Conservation (phyloP, 2,797 vertebrate genomes). For the Sebastolobus altivelis region DNA sequence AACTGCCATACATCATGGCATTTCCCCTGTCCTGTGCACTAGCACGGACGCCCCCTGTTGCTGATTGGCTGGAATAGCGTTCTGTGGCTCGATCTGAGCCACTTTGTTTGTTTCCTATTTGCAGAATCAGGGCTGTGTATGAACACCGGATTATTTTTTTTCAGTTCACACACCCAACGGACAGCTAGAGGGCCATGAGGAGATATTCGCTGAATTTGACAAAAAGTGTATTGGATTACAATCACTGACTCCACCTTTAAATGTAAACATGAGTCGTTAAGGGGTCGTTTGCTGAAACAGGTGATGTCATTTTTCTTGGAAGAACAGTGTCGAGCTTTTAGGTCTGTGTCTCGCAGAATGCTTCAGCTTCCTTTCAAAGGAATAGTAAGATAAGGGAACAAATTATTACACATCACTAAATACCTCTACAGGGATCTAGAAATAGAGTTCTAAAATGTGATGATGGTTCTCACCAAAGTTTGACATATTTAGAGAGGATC, state of each 20-base stretch:
- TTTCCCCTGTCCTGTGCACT: too few relatives aligned
- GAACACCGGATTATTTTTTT: too few relatives aligned
- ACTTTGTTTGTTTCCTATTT: too few relatives aligned
- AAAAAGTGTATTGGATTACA: background rate
- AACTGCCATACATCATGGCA: too few relatives aligned
- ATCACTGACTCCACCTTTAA: background rate
- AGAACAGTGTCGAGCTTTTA: background rate
- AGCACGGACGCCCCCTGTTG: too few relatives aligned
- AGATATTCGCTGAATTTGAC: background rate
- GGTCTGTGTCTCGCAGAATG: background rate
- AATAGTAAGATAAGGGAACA: background rate
- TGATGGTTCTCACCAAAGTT: background rate
- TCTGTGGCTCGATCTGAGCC: too few relatives aligned
- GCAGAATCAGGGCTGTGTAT: too few relatives aligned
- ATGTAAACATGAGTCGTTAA: background rate
- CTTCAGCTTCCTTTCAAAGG: background rate
- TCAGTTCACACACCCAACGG: too few relatives aligned
- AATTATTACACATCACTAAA: background rate
- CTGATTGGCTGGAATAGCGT: too few relatives aligned
- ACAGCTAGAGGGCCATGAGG: background rate
- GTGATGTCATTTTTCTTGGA: background rate
- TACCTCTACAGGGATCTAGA: background rate
- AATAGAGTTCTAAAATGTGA: background rate
- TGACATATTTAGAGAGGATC: constrained; percentile 2
- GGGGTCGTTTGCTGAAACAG: background rate